Percentiles rank a stretch among this genome's conserved stretches.
Conservation (phyloP, 1,140 invertebrate genomes). For the Brachionus asplanchnoidis region DNA sequence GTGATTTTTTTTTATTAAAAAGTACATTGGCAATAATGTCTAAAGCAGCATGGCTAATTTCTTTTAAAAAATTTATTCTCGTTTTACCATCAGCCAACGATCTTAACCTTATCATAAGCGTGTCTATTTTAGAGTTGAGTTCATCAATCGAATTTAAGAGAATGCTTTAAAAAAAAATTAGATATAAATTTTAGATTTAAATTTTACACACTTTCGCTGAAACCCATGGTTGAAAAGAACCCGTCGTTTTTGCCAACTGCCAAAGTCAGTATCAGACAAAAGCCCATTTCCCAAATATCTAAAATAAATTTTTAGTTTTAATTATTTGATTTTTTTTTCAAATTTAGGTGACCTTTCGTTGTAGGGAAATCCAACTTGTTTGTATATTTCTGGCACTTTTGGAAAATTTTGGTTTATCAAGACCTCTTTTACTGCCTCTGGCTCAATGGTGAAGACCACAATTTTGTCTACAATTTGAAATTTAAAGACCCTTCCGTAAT, state of each 20-base stretch:
- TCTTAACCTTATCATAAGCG: neutral
- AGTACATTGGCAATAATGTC: conserved; percentile 32
- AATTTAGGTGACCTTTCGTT: conserved; percentile 7
- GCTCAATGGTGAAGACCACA: conserved; percentile 32
- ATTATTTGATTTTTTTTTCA: neutral
- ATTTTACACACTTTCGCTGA: neutral
- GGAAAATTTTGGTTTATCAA: conserved; percentile 33
- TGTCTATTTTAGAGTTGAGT: neutral
- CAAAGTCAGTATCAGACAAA: neutral
- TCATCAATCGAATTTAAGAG: neutral
- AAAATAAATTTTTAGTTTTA: neutral
- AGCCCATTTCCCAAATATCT: conserved; percentile 25
- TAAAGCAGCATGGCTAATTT: conserved; percentile 36
- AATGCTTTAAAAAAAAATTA: neutral
- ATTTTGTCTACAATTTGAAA: conserved; percentile 40
- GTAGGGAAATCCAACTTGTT: conserved; percentile 23
- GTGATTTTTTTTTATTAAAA: neutral
- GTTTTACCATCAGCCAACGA: conserved; percentile 8
- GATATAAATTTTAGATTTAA: neutral
- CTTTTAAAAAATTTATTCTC: neutral
- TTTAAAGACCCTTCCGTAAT: conserved; percentile 30
- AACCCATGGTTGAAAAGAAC: conserved; percentile 15
- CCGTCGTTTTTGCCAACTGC: neutral
- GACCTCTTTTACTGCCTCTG: conserved; percentile 6
- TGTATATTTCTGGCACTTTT: conserved; percentile 29